Evolutionary conservation across 2,797 vertebrate species (phyloP), one percentile per base, ranked within the genome.

Genomic region (Brotula barbata): DNA sequence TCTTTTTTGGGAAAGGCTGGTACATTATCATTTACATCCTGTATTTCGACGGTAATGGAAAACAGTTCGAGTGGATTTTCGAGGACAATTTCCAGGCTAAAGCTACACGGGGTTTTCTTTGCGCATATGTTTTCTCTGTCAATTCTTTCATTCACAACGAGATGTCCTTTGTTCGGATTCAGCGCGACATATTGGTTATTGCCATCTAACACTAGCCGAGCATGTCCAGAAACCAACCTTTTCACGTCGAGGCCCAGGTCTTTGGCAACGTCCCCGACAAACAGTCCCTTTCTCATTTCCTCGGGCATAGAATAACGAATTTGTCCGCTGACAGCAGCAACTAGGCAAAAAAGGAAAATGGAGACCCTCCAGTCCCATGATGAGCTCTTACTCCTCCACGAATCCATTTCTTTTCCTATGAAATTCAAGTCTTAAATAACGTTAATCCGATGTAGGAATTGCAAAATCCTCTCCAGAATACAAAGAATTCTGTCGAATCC

Each of bases 271-370:
- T 89, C 85, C 0, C 91, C 90, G 42, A 92, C 87, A 1, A 88
- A 48, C 0, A 85, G 88, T 3, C 88, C 89, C 75, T 86, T 89
- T 52, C 86, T 85, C 86, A 90, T 88, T 63, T 95, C 94, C 73
- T 96, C 95, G 37, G 90, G 91, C 40, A 95, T 85, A 12, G 93
- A 92, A 89, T 95, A 95, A 47, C 91, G 89, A 58, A 94, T 85
- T 21, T 92, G 86, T 58, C 90, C 88, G 15, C 59, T 76, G 54
- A 85, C 68, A 33, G 71, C 66, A 68, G 64, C 68, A 60, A 83
- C 76, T 80, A 86, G 6, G 47, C 57, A 73, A 71, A 84, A 44
- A 90, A 90, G 77, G 82, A 87, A 84, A 90, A 86, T 74, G 73
- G 90, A 90, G 74, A 91, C 71, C 64, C 71, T 86, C 42, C 25